Percentiles rank a stretch among this genome's conserved stretches.
Conservation (phyloP, 2,113 vertebrate genomes). For the Ellobius talpinus region DNA sequence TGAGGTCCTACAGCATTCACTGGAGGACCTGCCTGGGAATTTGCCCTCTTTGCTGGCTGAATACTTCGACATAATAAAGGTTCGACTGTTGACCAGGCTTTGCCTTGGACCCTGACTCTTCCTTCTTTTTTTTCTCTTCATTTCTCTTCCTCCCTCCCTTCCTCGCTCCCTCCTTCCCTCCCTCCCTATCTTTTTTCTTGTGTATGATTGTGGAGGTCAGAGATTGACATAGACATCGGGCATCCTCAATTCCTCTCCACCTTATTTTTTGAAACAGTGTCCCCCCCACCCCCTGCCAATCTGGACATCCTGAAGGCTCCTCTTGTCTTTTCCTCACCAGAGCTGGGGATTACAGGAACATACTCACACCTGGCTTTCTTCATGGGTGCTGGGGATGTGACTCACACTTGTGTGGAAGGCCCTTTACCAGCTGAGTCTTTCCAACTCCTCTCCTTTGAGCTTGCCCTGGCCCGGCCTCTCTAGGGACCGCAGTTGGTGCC, state of each 20-base stretch:
- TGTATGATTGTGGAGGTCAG: neutral
- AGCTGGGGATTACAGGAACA: neutral
- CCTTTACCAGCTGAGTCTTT: neutral
- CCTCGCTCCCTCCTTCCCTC: no score
- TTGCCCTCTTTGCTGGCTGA: neutral
- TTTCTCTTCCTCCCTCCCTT: neutral
- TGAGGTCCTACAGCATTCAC: neutral
- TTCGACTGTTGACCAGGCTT: neutral
- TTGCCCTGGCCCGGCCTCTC: neutral
- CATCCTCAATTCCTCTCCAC: neutral
- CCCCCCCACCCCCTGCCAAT: rapidly evolving
- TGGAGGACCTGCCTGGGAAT: neutral
- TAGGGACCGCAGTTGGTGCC: neutral
- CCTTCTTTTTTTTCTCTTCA: neutral
- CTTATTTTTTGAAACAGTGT: neutral
- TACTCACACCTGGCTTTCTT: rapidly evolving
- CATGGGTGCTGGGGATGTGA: neutral
- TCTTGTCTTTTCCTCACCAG: neutral
- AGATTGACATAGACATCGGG: neutral
- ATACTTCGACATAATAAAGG: slow-evolving; percentile 1
- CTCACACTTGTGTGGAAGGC: neutral
- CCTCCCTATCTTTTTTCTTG: neutral
- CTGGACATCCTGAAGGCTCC: neutral
- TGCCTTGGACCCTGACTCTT: neutral
- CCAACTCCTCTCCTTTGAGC: neutral